Evolutionary conservation across 2,888 invertebrate genomes (phyloP), one percentile per base, ranked within the genome.

Genomic region (Pandemis cinnamomeana): DNA sequence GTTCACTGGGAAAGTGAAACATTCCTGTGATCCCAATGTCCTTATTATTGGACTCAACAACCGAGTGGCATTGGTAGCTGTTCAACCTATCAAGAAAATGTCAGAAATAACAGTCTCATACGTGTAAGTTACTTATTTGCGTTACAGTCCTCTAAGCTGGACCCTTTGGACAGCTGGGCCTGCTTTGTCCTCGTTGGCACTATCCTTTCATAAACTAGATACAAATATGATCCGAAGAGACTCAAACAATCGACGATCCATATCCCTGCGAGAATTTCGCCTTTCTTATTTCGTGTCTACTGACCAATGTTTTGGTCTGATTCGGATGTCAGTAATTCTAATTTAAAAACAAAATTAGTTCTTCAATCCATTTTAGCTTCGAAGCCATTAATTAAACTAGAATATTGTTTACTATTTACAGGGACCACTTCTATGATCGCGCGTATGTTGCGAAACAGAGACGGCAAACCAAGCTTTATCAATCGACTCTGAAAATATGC

Each of bases 1-100:
- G 2, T 77, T 77, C 62, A 42, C 63, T 10, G 71, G 76, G 10
- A 76, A 71, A 42, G 46, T 77, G 20, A 72, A 64, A 55, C 68
- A 76, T 46, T 42, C 51, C 11, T 76, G 76, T 53, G 58, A 72
- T 8, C 53, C 77, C 0, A 77, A 77, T 46, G 7, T 75, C 8
- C 20, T 75, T 20, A 53, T 53, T 13, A 20, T 76, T 10, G 71
- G 71, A 6, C 44, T 76, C 0, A 53, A 75, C 15, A 69, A 77
- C 15, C 71, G 68, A 10, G 51, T 75, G 53, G 77, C 71, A 2
- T 53, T 77, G 20, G 44, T 77, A 2, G 72, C 77, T 67, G 15
- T 72, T 4, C 48, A 67, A 48, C 70, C 74, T 20, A 75, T 77
- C 13, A 71, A 76, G 58, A 67, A 68, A 68, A 72, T 62, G 36